These are phyloP conservation scores for Luperina testacea DNA, from an alignment of 2,888 invertebrate species.

Conservation along the genomic window DNA sequence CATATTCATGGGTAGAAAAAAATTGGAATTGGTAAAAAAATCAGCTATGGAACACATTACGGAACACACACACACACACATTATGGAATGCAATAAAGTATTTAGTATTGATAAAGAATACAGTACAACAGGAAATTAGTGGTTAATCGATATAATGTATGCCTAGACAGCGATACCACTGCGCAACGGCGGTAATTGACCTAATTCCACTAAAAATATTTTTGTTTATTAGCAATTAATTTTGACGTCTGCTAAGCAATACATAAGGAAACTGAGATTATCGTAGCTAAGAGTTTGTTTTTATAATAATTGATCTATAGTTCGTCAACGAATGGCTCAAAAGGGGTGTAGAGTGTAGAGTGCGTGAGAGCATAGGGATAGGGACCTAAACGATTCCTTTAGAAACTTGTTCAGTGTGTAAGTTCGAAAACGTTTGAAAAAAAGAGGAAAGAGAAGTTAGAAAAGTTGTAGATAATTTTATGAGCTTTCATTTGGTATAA, in stretches of 20 bases:
- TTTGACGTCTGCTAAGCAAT: background rate
- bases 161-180: conserved; percentile 9
- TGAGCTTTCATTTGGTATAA: no score
- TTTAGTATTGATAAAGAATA: conserved; percentile 16
- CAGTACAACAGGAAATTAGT: conserved; percentile 40
- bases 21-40: no score
- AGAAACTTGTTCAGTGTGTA: background rate
- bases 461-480: background rate
- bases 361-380: no score
- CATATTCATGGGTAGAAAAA: no score
- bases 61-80: no score
- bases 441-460: background rate
- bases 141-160: conserved; percentile 16
- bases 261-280: background rate
- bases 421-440: background rate
- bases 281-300: background rate
- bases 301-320: background rate
- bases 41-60: no score
- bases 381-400: background rate
- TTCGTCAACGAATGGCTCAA: background rate
- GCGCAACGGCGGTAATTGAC: conserved; percentile 17
- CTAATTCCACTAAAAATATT: conserved; percentile 32
- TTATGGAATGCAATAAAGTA: no score
- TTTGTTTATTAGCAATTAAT: conserved; percentile 12
- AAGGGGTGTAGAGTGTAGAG: background rate